Percentiles rank a stretch among this genome's conserved stretches.
Evolutionary conservation across 2,888 invertebrate genomes (phyloP).

Genomic region (Eurytoma adleriae): DNA sequence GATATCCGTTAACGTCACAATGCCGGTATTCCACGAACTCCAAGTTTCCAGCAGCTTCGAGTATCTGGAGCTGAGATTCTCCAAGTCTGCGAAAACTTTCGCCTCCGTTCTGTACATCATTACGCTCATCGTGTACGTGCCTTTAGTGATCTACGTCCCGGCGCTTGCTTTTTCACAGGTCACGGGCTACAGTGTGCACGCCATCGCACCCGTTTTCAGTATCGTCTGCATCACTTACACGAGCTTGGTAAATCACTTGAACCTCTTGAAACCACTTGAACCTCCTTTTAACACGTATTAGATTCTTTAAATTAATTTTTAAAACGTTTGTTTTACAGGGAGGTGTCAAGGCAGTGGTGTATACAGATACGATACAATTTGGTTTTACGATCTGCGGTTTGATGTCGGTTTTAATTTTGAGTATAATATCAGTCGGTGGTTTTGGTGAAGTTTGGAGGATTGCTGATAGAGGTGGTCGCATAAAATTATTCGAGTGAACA

Average conservation of each 20-base stretch:
- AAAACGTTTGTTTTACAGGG: constrained; percentile 65
- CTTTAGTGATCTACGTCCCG: constrained; percentile 85
- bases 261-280: too few species aligned
- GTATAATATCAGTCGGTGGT: constrained; percentile 79
- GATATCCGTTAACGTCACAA: constrained; percentile 76
- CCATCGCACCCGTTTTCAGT: constrained; percentile 83
- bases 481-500: constrained; percentile 80
- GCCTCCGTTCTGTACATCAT: constrained; percentile 81
- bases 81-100: constrained; percentile 79
- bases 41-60: constrained; percentile 85
- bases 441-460: constrained; percentile 79
- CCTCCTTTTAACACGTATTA: not conserved
- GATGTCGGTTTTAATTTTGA: constrained; percentile 79
- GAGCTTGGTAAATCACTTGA: constrained; percentile 79
- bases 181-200: constrained; percentile 82
- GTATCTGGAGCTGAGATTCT: constrained; percentile 82
- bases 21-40: constrained; percentile 84
- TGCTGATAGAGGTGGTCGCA: constrained; percentile 78
- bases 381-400: constrained; percentile 79
- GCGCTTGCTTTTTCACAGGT: constrained; percentile 85
- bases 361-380: constrained; percentile 81
- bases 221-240: constrained; percentile 87
- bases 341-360: constrained; percentile 83
- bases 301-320: not conserved
- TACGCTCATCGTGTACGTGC: constrained; percentile 80